phyloP scores from a whole-genome alignment of 1,140 invertebrate genomes.

The Apis cerana region DNA sequence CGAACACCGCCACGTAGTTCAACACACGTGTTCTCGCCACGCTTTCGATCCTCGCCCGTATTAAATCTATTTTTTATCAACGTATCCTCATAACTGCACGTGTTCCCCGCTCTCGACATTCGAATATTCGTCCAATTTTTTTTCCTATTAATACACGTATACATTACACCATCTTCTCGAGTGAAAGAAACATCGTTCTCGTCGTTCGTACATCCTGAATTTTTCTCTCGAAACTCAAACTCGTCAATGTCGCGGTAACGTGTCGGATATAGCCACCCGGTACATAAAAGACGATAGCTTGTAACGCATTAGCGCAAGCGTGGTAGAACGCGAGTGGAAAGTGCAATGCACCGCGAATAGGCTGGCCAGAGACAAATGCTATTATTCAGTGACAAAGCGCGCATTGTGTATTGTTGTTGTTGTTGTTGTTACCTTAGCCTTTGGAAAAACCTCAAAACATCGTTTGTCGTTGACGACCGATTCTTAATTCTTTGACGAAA shows the following conservation, averaged over 20 bases:
- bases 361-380: slow-evolving; percentile 55
- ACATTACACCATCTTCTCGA: too few species aligned
- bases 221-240: background rate
- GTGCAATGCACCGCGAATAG: slow-evolving; percentile 67
- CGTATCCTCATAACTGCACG: slow-evolving; percentile 6
- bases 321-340: slow-evolving; percentile 23
- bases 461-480: slow-evolving; percentile 23
- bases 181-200: too few species aligned
- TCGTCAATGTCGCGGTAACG: background rate
- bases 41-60: background rate
- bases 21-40: slow-evolving; percentile 33
- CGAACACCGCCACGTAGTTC: slow-evolving; percentile 8
- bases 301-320: slow-evolving; percentile 18
- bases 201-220: background rate
- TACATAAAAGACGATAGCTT: background rate
- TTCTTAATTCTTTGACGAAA: background rate
- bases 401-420: background rate
- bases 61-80: slow-evolving; percentile 54
- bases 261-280: background rate
- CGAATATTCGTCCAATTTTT: slow-evolving; percentile 58
- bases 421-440: slow-evolving; percentile 13
- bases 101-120: slow-evolving; percentile 23
- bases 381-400: slow-evolving; percentile 54
- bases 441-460: background rate
- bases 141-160: background rate